A percentile compares a stretch with the other conserved stretches of the same genome.
phyloP scores from a whole-genome alignment of 1,140 invertebrate genomes.

The Heliothis virescens region DNA sequence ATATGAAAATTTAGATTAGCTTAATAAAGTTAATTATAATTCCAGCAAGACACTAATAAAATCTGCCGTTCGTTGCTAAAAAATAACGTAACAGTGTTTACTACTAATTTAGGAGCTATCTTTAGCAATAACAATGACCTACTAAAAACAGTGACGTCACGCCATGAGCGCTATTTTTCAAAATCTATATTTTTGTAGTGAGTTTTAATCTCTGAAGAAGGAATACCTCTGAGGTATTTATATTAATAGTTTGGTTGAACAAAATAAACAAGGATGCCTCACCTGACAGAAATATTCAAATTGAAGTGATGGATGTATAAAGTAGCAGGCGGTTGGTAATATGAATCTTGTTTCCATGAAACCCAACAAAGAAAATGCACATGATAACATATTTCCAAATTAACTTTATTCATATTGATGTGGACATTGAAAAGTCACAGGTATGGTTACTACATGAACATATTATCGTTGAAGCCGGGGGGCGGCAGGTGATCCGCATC shows the following conservation, averaged over 20 bases:
- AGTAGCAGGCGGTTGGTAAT: too few relatives aligned
- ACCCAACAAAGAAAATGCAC: neutral
- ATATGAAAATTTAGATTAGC: too few relatives aligned
- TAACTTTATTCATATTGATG: constrained; percentile 38
- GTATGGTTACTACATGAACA: constrained; percentile 88
- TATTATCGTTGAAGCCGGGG: constrained; percentile 89
- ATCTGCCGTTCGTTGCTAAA: neutral
- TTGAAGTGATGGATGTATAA: too few relatives aligned
- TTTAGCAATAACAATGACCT: too few relatives aligned
- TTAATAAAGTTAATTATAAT: too few relatives aligned
- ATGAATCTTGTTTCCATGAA: neutral
- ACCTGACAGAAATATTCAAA: neutral
- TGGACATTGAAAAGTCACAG: constrained; percentile 7
- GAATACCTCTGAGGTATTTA: too few relatives aligned
- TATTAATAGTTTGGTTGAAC: too few relatives aligned
- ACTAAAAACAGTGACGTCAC: too few relatives aligned
- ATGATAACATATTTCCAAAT: constrained; percentile 24
- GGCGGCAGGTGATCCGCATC: constrained; percentile 92
- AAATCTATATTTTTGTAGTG: neutral
- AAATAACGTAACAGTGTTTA: too few relatives aligned
- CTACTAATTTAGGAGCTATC: too few relatives aligned
- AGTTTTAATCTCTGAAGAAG: too few relatives aligned
- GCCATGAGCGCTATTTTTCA: too few relatives aligned
- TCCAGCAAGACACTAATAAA: neutral
- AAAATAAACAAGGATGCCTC: neutral